A percentile compares a stretch with the other conserved stretches of the same genome.
Evolutionary conservation across 2,888 invertebrate species (phyloP).

Genomic region (Pristionchus arcanus): DNA sequence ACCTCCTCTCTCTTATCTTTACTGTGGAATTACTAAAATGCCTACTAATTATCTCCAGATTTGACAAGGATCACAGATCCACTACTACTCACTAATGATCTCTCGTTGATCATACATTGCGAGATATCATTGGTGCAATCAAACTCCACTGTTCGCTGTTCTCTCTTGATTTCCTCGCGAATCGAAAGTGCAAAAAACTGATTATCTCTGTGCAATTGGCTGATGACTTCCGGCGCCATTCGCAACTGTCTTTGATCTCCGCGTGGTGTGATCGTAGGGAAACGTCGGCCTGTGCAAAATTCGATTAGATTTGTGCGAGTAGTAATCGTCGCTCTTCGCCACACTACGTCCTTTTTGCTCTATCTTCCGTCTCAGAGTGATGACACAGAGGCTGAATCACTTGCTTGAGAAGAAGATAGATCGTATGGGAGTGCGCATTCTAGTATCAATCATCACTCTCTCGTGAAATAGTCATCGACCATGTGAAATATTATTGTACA

Average conservation of each 20-base stretch:
- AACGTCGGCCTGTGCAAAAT: not conserved
- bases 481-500: too few relatives aligned
- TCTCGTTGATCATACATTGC: too few relatives aligned
- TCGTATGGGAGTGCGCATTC: not conserved
- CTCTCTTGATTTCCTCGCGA: not conserved
- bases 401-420: not conserved
- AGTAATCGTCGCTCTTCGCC: slow-evolving; percentile 4
- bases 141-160: not conserved
- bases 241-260: slow-evolving; percentile 18
- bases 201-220: not conserved
- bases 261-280: not conserved
- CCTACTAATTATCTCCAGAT: too few relatives aligned
- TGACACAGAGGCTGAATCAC: slow-evolving; percentile 7
- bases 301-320: not conserved
- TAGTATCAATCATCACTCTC: not conserved
- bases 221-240: not conserved
- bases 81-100: too few relatives aligned
- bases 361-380: not conserved
- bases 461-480: too few relatives aligned
- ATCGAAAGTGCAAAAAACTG: slow-evolving; percentile 30
- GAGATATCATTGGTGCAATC: not conserved
- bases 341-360: slow-evolving; percentile 12
- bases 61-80: too few relatives aligned
- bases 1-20: too few relatives aligned
- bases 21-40: too few relatives aligned